These are phyloP conservation scores for Philonicus albiceps DNA, from an alignment of 2,888 invertebrate genomes.

Conservation along the genomic window DNA sequence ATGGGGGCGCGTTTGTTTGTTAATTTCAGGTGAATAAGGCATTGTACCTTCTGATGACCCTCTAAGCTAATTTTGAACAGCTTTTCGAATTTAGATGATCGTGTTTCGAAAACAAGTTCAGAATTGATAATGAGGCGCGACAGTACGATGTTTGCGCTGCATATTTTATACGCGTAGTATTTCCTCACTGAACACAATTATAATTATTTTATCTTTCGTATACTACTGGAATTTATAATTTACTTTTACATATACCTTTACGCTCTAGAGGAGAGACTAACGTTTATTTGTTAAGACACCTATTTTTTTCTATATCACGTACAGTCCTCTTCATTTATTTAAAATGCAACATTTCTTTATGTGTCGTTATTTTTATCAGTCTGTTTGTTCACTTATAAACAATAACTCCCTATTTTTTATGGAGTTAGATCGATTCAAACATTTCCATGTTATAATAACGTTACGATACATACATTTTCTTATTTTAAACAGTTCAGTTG, in stretches of 20 bases:
- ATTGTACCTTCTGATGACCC: background rate
- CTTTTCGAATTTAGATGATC: background rate
- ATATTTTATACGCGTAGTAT: background rate
- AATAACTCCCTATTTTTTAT: background rate
- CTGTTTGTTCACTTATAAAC: background rate
- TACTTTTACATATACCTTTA: background rate
- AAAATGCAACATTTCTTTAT: background rate
- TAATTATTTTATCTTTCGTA: background rate
- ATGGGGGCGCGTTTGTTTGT: background rate
- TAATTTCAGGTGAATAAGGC: background rate
- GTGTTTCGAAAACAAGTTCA: background rate
- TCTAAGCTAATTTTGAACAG: background rate
- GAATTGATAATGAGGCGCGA: background rate
- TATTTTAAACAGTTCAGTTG: no score
- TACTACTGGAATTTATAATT: background rate
- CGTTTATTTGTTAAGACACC: background rate
- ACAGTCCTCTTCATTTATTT: background rate
- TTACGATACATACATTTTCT: no score
- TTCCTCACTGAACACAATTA: background rate
- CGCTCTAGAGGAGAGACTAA: background rate
- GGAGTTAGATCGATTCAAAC: no score
- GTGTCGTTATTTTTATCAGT: background rate
- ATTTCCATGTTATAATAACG: no score
- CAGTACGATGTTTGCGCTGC: background rate
- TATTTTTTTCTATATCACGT: no score